phyloP scores from a whole-genome alignment of 30 jellyfish, hydroid and myxozoan genomes.

The Cassiopea andromeda region DNA sequence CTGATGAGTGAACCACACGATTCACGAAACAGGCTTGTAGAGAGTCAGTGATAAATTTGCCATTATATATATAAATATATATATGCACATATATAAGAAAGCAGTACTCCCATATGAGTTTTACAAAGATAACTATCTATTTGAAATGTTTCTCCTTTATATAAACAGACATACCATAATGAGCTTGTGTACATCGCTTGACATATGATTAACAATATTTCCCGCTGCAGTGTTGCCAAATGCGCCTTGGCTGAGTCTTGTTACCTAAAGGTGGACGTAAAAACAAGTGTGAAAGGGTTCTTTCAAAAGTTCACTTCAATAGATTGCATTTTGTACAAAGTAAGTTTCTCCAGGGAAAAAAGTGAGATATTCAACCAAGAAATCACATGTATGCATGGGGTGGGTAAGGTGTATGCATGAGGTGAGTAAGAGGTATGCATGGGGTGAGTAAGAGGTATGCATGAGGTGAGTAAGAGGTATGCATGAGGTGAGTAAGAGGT shows the following conservation, averaged over 20 bases:
- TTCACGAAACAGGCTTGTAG: no score
- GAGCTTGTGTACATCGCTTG: slow-evolving; percentile 61
- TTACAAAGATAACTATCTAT: not conserved
- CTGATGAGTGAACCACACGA: not conserved
- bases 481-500: no score
- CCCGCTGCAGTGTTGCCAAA: slow-evolving; percentile 69
- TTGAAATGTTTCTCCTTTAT: not conserved
- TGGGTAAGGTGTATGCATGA: no score
- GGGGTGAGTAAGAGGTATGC: no score
- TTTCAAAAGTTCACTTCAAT: not conserved
- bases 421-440: no score
- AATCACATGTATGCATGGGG: no score
- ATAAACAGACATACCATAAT: slow-evolving; percentile 18
- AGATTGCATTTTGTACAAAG: not conserved
- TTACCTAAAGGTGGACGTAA: slow-evolving; percentile 3
- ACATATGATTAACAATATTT: slow-evolving; percentile 45
- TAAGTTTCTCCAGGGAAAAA: no score
- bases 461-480: no score
- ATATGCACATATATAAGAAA: not conserved
- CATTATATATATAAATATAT: no score
- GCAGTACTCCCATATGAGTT: no score
- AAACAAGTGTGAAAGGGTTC: not conserved
- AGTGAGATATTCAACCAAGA: no score
- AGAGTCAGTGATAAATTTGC: no score
- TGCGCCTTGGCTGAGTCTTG: slow-evolving; percentile 62